Conservation (phyloP, 1,140 invertebrate species). For the Varroa destructor region DNA sequence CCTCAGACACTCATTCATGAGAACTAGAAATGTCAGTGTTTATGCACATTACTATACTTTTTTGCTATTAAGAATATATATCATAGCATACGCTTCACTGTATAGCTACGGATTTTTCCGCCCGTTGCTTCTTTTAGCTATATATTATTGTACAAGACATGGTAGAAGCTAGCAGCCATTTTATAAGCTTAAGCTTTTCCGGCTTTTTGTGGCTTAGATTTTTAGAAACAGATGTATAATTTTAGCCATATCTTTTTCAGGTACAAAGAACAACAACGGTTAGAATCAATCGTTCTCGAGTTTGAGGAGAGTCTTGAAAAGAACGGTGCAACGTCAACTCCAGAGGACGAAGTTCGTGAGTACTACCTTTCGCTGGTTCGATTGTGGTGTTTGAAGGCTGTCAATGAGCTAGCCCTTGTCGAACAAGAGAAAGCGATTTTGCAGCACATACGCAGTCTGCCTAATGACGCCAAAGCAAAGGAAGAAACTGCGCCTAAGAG, state of each 20-base stretch:
- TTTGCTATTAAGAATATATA: no score
- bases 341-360: conserved; percentile 17
- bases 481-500: not conserved
- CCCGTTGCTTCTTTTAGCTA: no score
- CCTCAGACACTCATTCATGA: no score
- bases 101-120: no score
- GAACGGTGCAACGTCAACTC: not conserved
- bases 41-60: no score
- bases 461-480: not conserved
- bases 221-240: no score
- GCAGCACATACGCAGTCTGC: not conserved
- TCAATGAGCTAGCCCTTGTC: conserved; percentile 2
- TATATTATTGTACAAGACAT: no score
- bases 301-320: conserved; percentile 11
- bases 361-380: conserved; percentile 7
- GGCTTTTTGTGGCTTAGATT: no score
- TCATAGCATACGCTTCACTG: no score
- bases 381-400: conserved; percentile 1
- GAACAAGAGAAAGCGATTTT: conserved; percentile 13
- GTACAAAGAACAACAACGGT: conserved; percentile 8
- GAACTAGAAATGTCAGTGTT: no score
- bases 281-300: not conserved
- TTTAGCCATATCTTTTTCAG: not conserved
- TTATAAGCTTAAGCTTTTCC: no score
- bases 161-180: no score